These are phyloP conservation scores for Linnaemya tessellans DNA, from an alignment of 2,888 invertebrate genomes.

Conservation along the genomic window DNA sequence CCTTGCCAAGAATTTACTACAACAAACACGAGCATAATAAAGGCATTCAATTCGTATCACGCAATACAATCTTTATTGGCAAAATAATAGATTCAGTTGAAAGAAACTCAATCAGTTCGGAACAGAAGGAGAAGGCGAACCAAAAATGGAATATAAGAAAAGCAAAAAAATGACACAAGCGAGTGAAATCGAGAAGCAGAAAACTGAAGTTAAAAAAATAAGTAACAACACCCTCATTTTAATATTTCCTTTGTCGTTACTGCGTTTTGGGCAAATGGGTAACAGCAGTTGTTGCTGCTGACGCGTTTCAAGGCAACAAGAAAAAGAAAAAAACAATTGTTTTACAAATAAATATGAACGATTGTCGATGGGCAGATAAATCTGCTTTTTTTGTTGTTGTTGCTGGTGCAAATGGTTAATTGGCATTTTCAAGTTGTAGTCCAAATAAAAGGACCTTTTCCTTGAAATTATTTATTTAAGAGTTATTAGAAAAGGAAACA, in stretches of 20 bases:
- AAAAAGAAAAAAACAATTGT: slow-evolving; percentile 35
- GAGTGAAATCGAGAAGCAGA: background rate
- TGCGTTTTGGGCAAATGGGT: slow-evolving; percentile 27
- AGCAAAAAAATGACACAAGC: background rate
- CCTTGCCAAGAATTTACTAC: slow-evolving; percentile 9
- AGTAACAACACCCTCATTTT: slow-evolving; percentile 59
- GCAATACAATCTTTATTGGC: slow-evolving; percentile 70
- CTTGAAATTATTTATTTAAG: slow-evolving; percentile 36
- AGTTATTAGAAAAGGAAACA: slow-evolving; percentile 5
- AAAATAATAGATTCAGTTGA: slow-evolving; percentile 63
- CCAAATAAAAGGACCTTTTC: slow-evolving; percentile 23
- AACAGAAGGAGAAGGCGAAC: slow-evolving; percentile 18
- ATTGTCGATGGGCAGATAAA: slow-evolving; percentile 58
- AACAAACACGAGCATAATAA: slow-evolving; percentile 21
- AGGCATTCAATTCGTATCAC: slow-evolving; percentile 65
- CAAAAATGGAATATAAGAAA: slow-evolving; percentile 5
- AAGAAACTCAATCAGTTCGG: slow-evolving; percentile 68
- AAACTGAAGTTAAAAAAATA: slow-evolving; percentile 15
- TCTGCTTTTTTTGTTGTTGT: slow-evolving; percentile 49
- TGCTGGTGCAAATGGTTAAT: slow-evolving; percentile 63
- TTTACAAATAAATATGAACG: slow-evolving; percentile 26
- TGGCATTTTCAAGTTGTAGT: slow-evolving; percentile 63
- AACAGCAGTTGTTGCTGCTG: slow-evolving; percentile 10
- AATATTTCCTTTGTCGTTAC: slow-evolving; percentile 57
- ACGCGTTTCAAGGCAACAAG: background rate